Conservation (phyloP, 2,888 invertebrate species). For the Acrobasis consociella region DNA sequence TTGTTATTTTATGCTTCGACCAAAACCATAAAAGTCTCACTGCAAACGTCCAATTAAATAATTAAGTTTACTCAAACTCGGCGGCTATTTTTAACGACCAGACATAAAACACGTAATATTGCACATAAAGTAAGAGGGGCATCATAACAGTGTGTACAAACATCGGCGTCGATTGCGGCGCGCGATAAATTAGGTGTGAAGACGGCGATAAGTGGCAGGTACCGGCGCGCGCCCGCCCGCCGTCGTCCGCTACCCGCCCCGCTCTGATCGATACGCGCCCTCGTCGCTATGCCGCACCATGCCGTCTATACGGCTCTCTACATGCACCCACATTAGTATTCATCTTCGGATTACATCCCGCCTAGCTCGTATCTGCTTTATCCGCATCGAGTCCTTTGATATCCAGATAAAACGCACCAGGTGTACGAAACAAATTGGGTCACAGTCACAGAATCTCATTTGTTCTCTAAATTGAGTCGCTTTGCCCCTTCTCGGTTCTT, state of each 20-base stretch:
- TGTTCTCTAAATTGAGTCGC: background rate
- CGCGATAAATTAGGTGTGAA: constrained; percentile 79
- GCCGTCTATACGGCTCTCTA: constrained; percentile 49
- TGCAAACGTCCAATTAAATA: constrained; percentile 24
- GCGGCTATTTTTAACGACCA: constrained; percentile 17
- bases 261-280: constrained; percentile 46
- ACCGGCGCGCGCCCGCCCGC: constrained; percentile 44
- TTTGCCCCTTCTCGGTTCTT: background rate
- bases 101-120: constrained; percentile 28
- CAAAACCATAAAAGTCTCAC: constrained; percentile 13
- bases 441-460: constrained; percentile 5
- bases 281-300: constrained; percentile 38
- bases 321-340: constrained; percentile 44
- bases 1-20: background rate
- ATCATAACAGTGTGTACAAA: constrained; percentile 55
- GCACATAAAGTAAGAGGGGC: constrained; percentile 44
- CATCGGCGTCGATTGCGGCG: constrained; percentile 62
- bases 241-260: constrained; percentile 48
- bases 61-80: constrained; percentile 12
- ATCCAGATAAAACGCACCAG: constrained; percentile 9
- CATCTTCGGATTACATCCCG: constrained; percentile 35
- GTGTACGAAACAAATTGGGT: constrained; percentile 17
- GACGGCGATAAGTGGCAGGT: constrained; percentile 73
- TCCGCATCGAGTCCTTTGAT: background rate
- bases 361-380: constrained; percentile 1